Evolutionary conservation across 2,888 invertebrate genomes (phyloP), one percentile per base, ranked within the genome.

Genomic region (Heliothis peltigera): DNA sequence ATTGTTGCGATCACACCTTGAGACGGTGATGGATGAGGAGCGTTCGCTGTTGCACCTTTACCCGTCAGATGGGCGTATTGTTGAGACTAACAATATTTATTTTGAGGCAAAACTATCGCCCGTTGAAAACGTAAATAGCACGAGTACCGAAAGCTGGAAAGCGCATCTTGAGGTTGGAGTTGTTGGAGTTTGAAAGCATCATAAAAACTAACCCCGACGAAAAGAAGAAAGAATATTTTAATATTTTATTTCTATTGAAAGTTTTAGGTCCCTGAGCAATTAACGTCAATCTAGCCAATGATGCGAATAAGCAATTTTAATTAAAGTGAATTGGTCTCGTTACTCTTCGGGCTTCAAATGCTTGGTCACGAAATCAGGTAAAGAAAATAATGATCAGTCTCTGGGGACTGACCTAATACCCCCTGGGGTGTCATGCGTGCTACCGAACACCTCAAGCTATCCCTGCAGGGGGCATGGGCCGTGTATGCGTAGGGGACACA

Each of bases 1-100:
- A 70, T 65, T 75, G 65, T 73, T 75, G 49, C 64, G 71, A 64
- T 57, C 59, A 18, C 73, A 75, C 71, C 71, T 73, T 73, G 59
- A 53, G 43, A 5, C 15, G 28, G 19, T 72, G 64, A 59, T 75
- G n/a, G 53, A 70, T 65, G 60, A 60, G 12, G 49, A 59, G 39
- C 21, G 35, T 5, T 64, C 25, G n/a, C 25, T 46, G n/a, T 25
- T 7, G 17, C 66, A 66, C 58, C 55, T 70, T 70, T 52, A n/a
- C 15, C 5, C 39, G 39, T 10, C 39, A 39, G 39, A 10, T 39
- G 39, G 39, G 39, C 39, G 12, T 8, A 8, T 35, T 35, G 35
- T 35, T 15, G 15, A 35, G 15, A 15, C 7, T 8, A 6, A 44
- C 21, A 22, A 52, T 44, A 44, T 35, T 21, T 28, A 21, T 32